Evolutionary conservation across 2,888 invertebrate species (phyloP), one percentile per base, ranked within the genome.

Genomic region (Pseudanteris insignis): DNA sequence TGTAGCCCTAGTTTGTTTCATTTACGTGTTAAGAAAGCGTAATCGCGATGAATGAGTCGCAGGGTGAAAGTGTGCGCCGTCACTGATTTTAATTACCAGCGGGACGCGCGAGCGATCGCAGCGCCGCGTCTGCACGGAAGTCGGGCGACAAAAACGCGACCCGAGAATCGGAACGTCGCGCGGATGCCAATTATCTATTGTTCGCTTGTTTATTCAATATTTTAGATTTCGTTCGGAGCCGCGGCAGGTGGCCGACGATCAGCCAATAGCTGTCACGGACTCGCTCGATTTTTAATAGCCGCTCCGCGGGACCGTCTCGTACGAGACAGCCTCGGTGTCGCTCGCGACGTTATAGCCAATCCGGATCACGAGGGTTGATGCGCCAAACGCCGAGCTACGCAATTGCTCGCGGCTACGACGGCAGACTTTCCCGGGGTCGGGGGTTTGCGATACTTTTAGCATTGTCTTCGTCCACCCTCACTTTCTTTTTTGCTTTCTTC

Each of bases 221-320:
- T 77, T 78, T 76, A 77, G 71, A 78, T 79, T 79, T 78, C 78
- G 78, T 78, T 79, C 75, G 61, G 63, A 57, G 61, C 51, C 58
- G 51, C 57, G 47, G 55, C 36, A 50, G 62, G 66, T 44, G 34
- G 47, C 18, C 18, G 18, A 18, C 18, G 18, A 6, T n/a, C 54
- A 60, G 60, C 78, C 78, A 79, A 79, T 79, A 79, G 77, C 79
- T 79, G 79, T 79, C 79, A 75, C 73, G 73, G 72, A 72, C 73
- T 73, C 75, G 67, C 73, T 74, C 79, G 78, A 78, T 79, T 78
- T 79, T 79, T 76, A 74, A 78, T 77, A 76, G 79, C 77, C 18
- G 18, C 13, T 48, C 37, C 51, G 41, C 50, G 75, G 75, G 76
- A 75, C 76, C 18, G 77, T 77, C 75, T 76, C 72, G 77, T 78